A percentile compares a stretch with the other conserved stretches of the same genome.
Conservation (phyloP, 2,888 invertebrate genomes). For the Operophtera brumata region DNA sequence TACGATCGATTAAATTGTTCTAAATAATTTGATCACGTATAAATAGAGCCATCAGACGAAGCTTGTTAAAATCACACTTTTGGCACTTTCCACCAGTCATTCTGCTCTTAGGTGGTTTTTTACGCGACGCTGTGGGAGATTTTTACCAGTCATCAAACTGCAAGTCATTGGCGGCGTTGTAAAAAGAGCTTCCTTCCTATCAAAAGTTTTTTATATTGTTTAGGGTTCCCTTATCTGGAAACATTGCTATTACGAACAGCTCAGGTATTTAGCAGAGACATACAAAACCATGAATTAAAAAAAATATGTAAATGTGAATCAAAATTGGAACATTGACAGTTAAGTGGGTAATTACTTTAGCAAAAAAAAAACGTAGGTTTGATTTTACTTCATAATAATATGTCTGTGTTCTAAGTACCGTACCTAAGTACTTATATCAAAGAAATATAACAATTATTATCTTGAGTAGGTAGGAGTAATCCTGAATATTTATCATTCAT, state of each 20-base stretch:
- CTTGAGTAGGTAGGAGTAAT: too few relatives aligned
- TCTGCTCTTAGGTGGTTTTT: slow-evolving; percentile 46
- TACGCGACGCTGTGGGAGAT: slow-evolving; percentile 30
- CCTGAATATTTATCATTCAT: too few relatives aligned
- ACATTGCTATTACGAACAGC: not conserved
- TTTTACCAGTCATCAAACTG: slow-evolving; percentile 41
- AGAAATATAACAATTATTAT: too few relatives aligned
- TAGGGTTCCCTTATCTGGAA: slow-evolving; percentile 1
- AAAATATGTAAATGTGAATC: too few relatives aligned
- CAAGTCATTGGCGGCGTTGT: slow-evolving; percentile 63
- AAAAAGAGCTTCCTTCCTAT: slow-evolving; percentile 57
- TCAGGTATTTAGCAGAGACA: too few relatives aligned
- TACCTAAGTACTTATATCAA: too few relatives aligned
- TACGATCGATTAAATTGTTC: not conserved
- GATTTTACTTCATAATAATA: too few relatives aligned
- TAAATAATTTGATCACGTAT: slow-evolving; percentile 48
- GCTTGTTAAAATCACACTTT: slow-evolving; percentile 55
- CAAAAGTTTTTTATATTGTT: slow-evolving; percentile 15
- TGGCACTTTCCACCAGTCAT: slow-evolving; percentile 51
- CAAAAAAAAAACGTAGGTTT: too few relatives aligned
- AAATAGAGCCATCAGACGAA: slow-evolving; percentile 64
- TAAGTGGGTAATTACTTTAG: too few relatives aligned
- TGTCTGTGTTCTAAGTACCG: too few relatives aligned
- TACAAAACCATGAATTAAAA: too few relatives aligned
- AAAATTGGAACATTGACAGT: too few relatives aligned